Evolutionary conservation across 2,113 vertebrate species (phyloP).

Genomic region (Petrocephalus zakoni): DNA sequence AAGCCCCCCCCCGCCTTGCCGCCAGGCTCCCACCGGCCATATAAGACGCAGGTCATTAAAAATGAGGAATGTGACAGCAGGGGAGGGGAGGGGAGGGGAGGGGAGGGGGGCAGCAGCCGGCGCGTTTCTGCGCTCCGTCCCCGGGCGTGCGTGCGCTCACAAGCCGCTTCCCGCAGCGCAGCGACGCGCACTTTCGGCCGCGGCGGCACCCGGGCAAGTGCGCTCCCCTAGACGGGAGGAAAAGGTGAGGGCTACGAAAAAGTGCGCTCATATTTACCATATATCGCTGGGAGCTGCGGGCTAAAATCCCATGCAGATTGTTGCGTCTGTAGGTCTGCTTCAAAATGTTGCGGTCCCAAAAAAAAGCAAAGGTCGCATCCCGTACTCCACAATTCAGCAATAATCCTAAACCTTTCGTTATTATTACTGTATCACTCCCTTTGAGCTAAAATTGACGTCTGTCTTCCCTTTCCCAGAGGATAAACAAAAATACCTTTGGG

Average conservation of each 20-base stretch:
- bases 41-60: neutral
- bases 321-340: constrained; percentile 49
- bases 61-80: neutral
- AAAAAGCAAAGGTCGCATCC: constrained; percentile 56
- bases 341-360: constrained; percentile 41
- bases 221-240: neutral
- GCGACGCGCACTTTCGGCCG: neutral
- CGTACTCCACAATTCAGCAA: constrained; percentile 48
- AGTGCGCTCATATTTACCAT: constrained; percentile 59
- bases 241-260: neutral
- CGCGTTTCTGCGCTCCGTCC: neutral
- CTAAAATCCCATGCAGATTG: constrained; percentile 64
- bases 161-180: neutral
- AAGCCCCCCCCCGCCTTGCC: neutral
- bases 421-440: constrained; percentile 3
- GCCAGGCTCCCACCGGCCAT: neutral
- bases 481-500: constrained; percentile 35
- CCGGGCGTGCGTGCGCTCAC: neutral
- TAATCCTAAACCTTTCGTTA: constrained; percentile 40
- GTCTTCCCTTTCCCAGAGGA: constrained; percentile 37
- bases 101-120: neutral
- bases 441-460: constrained; percentile 31
- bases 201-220: neutral
- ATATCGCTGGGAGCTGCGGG: constrained; percentile 61
- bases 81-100: neutral